Conservation (phyloP, 2,888 invertebrate species). For the Tanytarsus gracilentus region DNA sequence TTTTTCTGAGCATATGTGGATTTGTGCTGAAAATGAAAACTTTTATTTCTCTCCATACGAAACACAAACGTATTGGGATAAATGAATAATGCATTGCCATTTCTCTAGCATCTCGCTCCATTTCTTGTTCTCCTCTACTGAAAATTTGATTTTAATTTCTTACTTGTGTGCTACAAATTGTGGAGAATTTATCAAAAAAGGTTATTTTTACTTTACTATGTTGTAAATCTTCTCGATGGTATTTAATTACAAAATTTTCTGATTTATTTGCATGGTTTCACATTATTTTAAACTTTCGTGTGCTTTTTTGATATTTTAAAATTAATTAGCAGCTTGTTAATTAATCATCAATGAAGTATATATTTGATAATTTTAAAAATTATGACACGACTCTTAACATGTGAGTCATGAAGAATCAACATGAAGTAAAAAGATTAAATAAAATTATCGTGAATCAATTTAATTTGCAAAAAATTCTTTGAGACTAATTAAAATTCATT, state of each 20-base stretch:
- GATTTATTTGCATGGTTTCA: conserved; percentile 1
- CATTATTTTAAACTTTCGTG: not conserved
- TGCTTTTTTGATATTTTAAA: no score
- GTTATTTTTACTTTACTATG: no score
- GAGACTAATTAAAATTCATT: no score
- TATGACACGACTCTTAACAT: no score
- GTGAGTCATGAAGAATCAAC: no score
- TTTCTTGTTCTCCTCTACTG: not conserved
- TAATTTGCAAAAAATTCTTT: no score
- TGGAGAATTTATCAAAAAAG: conserved; percentile 7
- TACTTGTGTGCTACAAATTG: not conserved
- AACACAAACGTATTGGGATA: not conserved
- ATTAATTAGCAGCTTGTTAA: no score
- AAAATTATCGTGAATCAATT: no score
- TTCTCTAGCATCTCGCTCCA: no score
- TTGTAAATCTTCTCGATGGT: conserved; percentile 7
- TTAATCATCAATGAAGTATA: no score
- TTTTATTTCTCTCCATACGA: not conserved
- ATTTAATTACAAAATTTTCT: conserved; percentile 7
- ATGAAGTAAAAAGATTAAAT: no score
- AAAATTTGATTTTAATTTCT: conserved; percentile 3
- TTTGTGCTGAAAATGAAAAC: not conserved
- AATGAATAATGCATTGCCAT: conserved; percentile 9
- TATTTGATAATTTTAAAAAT: no score
- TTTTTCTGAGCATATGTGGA: not conserved